A percentile compares a stretch with the other conserved stretches of the same genome.
Conservation (phyloP, 2,113 vertebrate species). For the Oryctolagus cuniculus region mOryCun1.1 NC_091448.1:17559001-17559500, state of each 20-base stretch:
- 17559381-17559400: neutral
- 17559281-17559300: neutral
- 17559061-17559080: neutral
- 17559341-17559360: conserved; percentile 3
- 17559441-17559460: conserved; percentile 14
- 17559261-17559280: neutral
- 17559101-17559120: neutral
- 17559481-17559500: neutral
- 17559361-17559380: neutral
- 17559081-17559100: neutral
- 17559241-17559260: conserved; percentile 29
- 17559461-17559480: neutral
- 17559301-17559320: neutral
- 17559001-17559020: neutral
- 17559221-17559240: neutral
- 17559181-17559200: neutral
- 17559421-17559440: neutral
- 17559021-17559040: neutral
- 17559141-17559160: neutral
- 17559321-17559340: neutral
- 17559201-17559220: neutral
- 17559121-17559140: neutral
- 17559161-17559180: conserved; percentile 7
- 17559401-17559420: neutral
- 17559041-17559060: neutral